phyloP scores from a whole-genome alignment of 1,140 invertebrate species.

The Aphidius ervi region DNA sequence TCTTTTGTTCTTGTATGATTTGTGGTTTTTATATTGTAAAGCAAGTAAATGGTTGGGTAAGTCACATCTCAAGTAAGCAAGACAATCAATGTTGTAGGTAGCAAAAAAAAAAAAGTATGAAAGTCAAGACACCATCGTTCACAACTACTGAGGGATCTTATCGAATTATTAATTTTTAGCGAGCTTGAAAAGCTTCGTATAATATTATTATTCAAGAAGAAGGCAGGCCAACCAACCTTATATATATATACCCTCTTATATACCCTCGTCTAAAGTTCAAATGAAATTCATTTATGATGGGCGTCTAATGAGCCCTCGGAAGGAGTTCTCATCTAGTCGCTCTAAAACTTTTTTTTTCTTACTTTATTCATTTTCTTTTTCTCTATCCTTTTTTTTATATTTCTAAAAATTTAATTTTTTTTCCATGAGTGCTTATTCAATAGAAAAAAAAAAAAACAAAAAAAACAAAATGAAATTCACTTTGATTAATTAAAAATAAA shows the following conservation, averaged over 20 bases:
- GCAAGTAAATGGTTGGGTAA: no score
- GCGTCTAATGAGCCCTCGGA: slow-evolving; percentile 8
- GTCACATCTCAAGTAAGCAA: no score
- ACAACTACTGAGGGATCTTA: neutral
- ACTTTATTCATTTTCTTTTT: neutral
- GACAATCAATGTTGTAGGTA: no score
- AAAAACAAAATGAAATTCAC: no score
- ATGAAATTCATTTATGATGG: slow-evolving; percentile 11
- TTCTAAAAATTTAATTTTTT: neutral
- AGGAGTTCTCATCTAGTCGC: neutral
- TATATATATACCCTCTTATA: neutral
- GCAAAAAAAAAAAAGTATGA: no score
- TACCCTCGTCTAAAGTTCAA: slow-evolving; percentile 5
- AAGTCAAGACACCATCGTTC: no score
- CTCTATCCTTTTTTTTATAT: neutral
- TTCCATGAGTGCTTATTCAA: neutral
- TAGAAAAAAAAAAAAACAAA: neutral
- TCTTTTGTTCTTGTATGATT: no score
- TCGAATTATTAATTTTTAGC: slow-evolving; percentile 11
- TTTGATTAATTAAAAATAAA: no score
- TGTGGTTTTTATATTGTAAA: no score
- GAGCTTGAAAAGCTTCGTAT: neutral
- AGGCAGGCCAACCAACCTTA: neutral
- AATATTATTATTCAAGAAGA: slow-evolving; percentile 9
- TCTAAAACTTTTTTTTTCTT: neutral